Percentiles rank a stretch among this genome's conserved stretches.
These are phyloP conservation scores for Cantharis flavilabris DNA, from an alignment of 2,888 invertebrate genomes.

Conservation along the genomic window DNA sequence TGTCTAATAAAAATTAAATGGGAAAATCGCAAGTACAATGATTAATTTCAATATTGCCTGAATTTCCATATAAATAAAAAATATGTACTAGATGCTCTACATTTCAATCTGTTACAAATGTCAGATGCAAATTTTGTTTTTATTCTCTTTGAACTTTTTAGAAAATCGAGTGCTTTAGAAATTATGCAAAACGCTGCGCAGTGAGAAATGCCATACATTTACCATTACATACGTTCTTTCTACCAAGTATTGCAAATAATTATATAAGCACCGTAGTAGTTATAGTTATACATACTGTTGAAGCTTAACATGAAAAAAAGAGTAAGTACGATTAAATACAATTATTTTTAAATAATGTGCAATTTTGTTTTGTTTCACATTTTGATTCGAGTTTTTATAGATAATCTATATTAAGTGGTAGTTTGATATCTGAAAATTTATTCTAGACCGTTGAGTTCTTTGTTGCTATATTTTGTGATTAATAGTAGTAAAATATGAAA, in stretches of 20 bases:
- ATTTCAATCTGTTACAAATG: background rate
- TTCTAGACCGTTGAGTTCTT: no score
- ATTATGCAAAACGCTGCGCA: background rate
- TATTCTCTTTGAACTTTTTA: background rate
- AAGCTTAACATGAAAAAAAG: no score
- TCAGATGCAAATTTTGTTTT: background rate
- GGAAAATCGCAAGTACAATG: background rate
- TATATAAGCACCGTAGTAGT: no score
- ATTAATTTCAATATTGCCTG: background rate
- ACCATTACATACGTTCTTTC: background rate
- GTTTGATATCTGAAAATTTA: no score
- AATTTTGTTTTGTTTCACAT: no score
- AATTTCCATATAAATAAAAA: background rate
- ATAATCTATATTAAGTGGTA: no score
- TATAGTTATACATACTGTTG: no score
- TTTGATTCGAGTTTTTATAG: no score
- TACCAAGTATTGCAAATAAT: background rate
- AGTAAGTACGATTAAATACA: no score
- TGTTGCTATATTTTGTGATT: no score
- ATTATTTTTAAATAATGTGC: no score
- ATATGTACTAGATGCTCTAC: background rate
- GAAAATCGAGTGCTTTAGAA: background rate
- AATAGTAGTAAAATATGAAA: no score
- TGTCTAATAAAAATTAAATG: background rate
- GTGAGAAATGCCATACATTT: background rate